Evolutionary conservation across 2,888 invertebrate species (phyloP).

Genomic region (Amitus sp.): DNA sequence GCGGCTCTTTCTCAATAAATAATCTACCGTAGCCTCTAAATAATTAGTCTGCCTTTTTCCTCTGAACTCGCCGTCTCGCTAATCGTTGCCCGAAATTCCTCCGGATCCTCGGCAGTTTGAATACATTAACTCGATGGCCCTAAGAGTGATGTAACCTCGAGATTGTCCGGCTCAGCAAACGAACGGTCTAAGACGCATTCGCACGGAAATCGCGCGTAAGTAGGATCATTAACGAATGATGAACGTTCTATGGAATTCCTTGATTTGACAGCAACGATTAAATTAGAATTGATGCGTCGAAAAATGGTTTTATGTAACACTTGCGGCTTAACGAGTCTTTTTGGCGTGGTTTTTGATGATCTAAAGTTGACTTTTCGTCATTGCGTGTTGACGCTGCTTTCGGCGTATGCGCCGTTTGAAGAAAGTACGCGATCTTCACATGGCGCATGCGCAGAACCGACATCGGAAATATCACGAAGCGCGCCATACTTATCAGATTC

Average conservation of each 20-base stretch:
- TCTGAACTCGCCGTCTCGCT: conserved; percentile 39
- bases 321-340: no score
- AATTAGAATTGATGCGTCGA: no score
- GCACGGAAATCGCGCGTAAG: conserved; percentile 9
- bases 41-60: conserved; percentile 32
- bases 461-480: no score
- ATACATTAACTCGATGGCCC: conserved; percentile 40
- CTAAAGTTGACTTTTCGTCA: no score
- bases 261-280: no score
- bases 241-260: background rate
- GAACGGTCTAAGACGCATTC: conserved; percentile 14
- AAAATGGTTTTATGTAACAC: no score
- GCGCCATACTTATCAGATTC: no score
- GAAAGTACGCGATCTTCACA: no score
- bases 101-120: conserved; percentile 26
- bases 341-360: no score
- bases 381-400: no score
- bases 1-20: conserved; percentile 18
- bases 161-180: conserved; percentile 5
- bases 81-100: conserved; percentile 37
- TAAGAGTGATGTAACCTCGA: conserved; percentile 27
- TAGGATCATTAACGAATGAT: background rate
- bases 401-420: no score
- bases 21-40: conserved; percentile 26
- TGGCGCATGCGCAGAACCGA: no score